A percentile compares a stretch with the other conserved stretches of the same genome.
phyloP scores from a whole-genome alignment of 2,113 vertebrate genomes.

The Hymenochirus boettgeri region DNA sequence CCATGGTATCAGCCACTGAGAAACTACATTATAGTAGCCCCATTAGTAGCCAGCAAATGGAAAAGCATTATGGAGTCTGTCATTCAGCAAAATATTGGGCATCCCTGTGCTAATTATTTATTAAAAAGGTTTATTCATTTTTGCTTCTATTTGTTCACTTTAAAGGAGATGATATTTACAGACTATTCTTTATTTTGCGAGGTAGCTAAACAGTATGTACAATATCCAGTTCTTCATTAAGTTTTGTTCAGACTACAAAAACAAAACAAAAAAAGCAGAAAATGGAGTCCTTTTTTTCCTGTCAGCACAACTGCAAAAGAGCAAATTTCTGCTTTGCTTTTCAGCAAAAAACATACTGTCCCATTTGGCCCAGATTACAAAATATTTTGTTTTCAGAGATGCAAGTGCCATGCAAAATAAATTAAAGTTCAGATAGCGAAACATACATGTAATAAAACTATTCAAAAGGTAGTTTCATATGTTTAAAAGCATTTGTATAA shows the following conservation, averaged over 20 bases:
- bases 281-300: slow-evolving; percentile 29
- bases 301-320: slow-evolving; percentile 52
- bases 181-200: no score
- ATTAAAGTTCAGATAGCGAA: slow-evolving; percentile 73
- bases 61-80: background rate
- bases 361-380: slow-evolving; percentile 65
- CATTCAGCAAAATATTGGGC: background rate
- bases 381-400: slow-evolving; percentile 64
- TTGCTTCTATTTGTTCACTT: slow-evolving; percentile 47
- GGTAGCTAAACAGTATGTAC: slow-evolving; percentile 48
- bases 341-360: slow-evolving; percentile 48
- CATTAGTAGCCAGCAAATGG: background rate
- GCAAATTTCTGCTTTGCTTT: no score
- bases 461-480: slow-evolving; percentile 65
- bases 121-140: no score
- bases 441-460: slow-evolving; percentile 73
- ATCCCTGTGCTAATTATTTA: background rate
- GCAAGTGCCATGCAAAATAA: slow-evolving; percentile 79
- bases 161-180: no score
- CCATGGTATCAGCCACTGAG: background rate
- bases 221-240: slow-evolving; percentile 50
- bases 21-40: no score
- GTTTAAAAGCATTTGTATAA: slow-evolving; percentile 69
- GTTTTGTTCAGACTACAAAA: no score
- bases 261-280: no score